phyloP scores from a whole-genome alignment of 2,113 vertebrate species.

The Sakesphorus luctuosus region DNA sequence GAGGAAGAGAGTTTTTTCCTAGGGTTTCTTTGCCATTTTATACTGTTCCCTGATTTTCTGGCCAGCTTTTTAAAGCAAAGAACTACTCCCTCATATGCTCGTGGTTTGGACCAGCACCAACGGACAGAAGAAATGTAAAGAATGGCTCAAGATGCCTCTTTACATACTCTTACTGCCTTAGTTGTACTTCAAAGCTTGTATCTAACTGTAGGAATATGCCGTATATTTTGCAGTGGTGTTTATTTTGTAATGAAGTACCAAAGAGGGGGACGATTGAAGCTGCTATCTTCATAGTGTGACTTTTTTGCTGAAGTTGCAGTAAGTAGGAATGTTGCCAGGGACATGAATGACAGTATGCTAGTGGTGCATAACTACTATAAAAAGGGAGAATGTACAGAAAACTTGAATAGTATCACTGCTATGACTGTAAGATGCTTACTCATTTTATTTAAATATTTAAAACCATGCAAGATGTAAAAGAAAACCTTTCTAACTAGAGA shows the following conservation, averaged over 20 bases:
- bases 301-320: neutral
- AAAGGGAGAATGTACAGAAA: neutral
- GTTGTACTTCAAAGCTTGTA: neutral
- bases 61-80: neutral
- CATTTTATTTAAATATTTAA: neutral
- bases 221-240: neutral
- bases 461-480: neutral
- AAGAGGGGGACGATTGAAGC: neutral
- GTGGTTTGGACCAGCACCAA: neutral
- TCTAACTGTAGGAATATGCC: neutral
- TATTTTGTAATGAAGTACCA: neutral
- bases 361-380: neutral
- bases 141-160: neutral
- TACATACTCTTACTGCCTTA: neutral
- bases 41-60: neutral
- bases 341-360: neutral
- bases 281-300: neutral
- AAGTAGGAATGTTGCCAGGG: neutral
- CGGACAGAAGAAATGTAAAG: neutral
- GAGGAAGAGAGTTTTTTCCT: neutral
- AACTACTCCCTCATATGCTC: neutral
- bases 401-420: neutral
- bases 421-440: neutral
- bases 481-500: neutral
- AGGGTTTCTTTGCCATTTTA: neutral